Evolutionary conservation across 2,797 vertebrate genomes (phyloP).

Genomic region (Lutra lutra): DNA sequence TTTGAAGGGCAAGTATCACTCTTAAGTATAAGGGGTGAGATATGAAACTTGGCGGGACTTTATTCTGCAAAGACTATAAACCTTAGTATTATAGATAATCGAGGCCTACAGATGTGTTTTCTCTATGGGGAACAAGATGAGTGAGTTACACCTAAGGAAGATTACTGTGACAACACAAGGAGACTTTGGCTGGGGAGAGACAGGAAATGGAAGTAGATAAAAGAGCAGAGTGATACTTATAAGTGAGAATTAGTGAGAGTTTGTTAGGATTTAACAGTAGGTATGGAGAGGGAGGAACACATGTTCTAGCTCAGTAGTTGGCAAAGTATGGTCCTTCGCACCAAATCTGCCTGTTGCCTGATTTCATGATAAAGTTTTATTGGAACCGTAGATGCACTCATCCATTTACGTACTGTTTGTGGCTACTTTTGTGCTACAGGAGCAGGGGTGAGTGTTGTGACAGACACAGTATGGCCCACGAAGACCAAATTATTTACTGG

Average conservation of each 20-base stretch:
- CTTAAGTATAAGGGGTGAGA: not conserved
- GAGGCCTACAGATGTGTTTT: not conserved
- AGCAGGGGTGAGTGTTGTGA: not conserved
- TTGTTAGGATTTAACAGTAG: not conserved
- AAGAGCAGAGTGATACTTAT: not conserved
- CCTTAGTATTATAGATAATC: not conserved
- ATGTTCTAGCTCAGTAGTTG: not conserved
- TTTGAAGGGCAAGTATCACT: not conserved
- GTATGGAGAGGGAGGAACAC: too few species aligned
- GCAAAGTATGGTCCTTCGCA: not conserved
- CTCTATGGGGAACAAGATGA: not conserved
- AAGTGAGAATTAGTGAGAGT: not conserved
- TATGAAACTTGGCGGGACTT: not conserved
- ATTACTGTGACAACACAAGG: not conserved
- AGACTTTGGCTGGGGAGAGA: not conserved
- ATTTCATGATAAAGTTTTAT: conserved; percentile 33
- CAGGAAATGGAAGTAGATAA: not conserved
- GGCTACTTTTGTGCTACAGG: not conserved
- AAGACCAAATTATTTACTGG: not conserved
- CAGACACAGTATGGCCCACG: too few species aligned
- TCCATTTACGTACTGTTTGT: not conserved
- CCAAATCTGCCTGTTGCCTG: not conserved
- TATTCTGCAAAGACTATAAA: not conserved
- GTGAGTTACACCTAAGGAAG: not conserved
- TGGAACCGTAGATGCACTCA: not conserved